phyloP scores from a whole-genome alignment of 2,888 invertebrate species.

The Rotaria magnacalcarata region DNA sequence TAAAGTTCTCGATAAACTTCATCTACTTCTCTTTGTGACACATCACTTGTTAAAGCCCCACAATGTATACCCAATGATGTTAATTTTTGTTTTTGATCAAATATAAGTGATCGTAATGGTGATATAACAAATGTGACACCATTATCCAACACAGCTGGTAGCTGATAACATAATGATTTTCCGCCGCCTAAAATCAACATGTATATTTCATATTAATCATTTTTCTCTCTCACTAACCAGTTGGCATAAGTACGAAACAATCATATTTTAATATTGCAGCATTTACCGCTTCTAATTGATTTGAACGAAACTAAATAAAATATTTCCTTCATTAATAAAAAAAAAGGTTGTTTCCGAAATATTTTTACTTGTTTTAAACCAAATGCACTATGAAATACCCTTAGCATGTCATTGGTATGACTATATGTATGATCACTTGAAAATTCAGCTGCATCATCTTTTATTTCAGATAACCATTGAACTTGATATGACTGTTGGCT shows the following conservation, averaged over 20 bases:
- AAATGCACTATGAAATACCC: constrained; percentile 65
- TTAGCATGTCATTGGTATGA: constrained; percentile 69
- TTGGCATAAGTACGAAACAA: constrained; percentile 95
- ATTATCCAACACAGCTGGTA: constrained; percentile 75
- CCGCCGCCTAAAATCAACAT: constrained; percentile 66
- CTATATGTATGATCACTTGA: constrained; percentile 65
- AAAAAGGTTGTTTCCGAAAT: too few relatives aligned
- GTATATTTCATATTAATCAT: not conserved
- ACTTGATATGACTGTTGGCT: not conserved
- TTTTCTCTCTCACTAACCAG: constrained; percentile 60
- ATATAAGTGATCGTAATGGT: constrained; percentile 84
- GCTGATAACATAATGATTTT: constrained; percentile 81
- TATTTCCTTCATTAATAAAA: not conserved
- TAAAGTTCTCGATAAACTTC: constrained; percentile 72
- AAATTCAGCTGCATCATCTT: constrained; percentile 64
- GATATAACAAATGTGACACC: constrained; percentile 91
- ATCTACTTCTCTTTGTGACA: constrained; percentile 63
- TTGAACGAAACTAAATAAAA: constrained; percentile 70
- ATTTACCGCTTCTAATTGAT: constrained; percentile 88
- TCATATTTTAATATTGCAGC: constrained; percentile 79
- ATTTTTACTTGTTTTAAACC: constrained; percentile 68
- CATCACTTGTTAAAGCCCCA: constrained; percentile 71
- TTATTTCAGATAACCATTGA: constrained; percentile 44
- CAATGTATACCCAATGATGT: constrained; percentile 66
- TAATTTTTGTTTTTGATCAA: constrained; percentile 84